These are phyloP conservation scores for Thamnophis sirtalis DNA, from an alignment of 2,113 vertebrate species.

Conservation along the genomic window DNA sequence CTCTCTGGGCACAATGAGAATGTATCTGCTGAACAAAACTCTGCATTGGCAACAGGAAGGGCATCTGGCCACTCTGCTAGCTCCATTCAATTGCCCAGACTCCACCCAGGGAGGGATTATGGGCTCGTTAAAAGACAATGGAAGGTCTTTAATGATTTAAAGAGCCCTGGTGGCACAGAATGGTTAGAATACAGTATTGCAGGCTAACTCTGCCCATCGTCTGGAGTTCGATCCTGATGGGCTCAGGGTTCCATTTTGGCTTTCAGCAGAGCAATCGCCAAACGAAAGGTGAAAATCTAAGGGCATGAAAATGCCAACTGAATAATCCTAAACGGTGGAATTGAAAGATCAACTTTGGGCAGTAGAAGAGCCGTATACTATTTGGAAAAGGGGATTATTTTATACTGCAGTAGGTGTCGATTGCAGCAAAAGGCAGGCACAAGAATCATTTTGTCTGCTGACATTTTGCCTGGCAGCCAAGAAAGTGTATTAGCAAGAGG, in stretches of 20 bases:
- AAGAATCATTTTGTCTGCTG: constrained; percentile 25
- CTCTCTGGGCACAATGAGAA: too few species aligned
- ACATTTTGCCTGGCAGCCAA: constrained; percentile 19
- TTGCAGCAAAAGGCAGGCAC: constrained; percentile 9
- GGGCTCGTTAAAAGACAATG: too few species aligned
- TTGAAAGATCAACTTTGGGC: background rate
- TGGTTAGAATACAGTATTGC: too few species aligned
- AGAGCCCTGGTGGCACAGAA: too few species aligned
- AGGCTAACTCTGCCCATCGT: too few species aligned
- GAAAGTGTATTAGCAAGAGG: constrained; percentile 34
- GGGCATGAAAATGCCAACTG: constrained; percentile 9
- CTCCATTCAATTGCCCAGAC: too few species aligned
- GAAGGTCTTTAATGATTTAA: too few species aligned
- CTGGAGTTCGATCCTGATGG: too few species aligned
- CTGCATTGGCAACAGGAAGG: too few species aligned
- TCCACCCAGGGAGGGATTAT: too few species aligned
- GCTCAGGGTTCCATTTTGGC: background rate
- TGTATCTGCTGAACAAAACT: too few species aligned
- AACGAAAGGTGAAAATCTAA: background rate
- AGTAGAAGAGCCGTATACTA: background rate
- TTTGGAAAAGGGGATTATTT: background rate
- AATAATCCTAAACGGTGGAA: background rate
- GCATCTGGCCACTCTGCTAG: too few species aligned
- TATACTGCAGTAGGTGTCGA: constrained; percentile 4
- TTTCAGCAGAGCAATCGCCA: constrained; percentile 11